A percentile compares a stretch with the other conserved stretches of the same genome.
Conservation (phyloP, 2,113 vertebrate species). For the Pelusios castaneus region DNA sequence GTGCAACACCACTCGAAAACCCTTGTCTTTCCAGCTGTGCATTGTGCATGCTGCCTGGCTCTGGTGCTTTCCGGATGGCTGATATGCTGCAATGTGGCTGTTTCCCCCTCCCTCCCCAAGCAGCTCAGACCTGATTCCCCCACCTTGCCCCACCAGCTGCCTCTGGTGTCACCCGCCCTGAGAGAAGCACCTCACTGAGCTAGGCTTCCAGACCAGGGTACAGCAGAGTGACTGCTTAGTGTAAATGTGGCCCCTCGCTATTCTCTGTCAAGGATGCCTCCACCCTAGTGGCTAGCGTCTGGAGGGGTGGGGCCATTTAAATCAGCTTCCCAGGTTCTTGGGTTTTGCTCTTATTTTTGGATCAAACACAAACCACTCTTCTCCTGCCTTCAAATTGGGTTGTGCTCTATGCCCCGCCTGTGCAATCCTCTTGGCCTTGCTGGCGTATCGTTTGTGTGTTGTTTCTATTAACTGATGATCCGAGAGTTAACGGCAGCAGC, state of each 20-base stretch:
- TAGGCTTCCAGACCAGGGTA: not conserved
- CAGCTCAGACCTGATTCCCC: not conserved
- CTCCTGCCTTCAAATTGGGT: not conserved
- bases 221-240: not conserved
- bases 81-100: not conserved
- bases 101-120: not conserved
- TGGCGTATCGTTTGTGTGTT: not conserved
- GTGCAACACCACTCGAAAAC: not conserved
- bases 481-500: not conserved
- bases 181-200: not conserved
- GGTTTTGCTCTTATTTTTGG: not conserved
- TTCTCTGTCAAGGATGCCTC: not conserved
- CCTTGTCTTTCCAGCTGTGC: not conserved
- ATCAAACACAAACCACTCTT: not conserved
- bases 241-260: not conserved
- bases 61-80: not conserved
- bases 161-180: not conserved
- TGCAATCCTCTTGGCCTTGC: not conserved
- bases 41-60: not conserved
- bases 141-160: not conserved
- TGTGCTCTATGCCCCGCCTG: not conserved
- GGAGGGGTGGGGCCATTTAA: not conserved
- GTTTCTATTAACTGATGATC: not conserved
- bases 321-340: not conserved
- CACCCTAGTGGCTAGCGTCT: not conserved